Evolutionary conservation across 2,888 invertebrate genomes (phyloP), one percentile per base, ranked within the genome.

Genomic region (Agrochola circellaris): DNA sequence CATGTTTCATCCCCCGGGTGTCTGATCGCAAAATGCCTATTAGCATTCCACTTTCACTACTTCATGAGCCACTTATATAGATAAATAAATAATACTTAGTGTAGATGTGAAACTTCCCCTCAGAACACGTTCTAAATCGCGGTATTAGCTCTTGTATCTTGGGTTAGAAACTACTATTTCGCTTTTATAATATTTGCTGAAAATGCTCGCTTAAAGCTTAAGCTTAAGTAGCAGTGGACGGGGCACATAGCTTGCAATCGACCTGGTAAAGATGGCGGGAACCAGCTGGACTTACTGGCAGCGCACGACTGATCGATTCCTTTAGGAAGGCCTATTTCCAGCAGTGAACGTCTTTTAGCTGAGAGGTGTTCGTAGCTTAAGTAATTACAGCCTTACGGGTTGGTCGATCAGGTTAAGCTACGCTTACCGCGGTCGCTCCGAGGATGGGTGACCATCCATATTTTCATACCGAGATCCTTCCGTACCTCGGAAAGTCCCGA

Each of bases 141-240:
- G n/a, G 34, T 20, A 26, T 20, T 26, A 34, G 8, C 34, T 6
- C 0, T 4, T 0, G 11, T 2, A 9, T 11, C 9, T 11, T 2
- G 2, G 42, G 11, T 34, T 66, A 66, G 67, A 20, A 72, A 26
- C 20, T 3, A 38, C 34, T 13, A 69, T 68, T 34, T 69, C 69
- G 20, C 69, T 72, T 72, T 34, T 26, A 48, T 15, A 15, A n/a
- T 48, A 48, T 45, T 71, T 71, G 8, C 13, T 48, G 17, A n/a
- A 71, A 66, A 8, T 34, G 13, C 11, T 68, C 9, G 34, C n/a
- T 13, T 48, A 6, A 48, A 20, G 11, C n/a, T 11, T 45, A 45
- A 45, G 17, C 65, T 66, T 9, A 30, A 23, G 23, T 15, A 67
- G 7, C 9, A 30, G 9, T 23, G 2, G 23, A 48, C 23, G 4